Evolutionary conservation across 2,797 vertebrate species (phyloP).

Genomic region (Falco peregrinus): DNA sequence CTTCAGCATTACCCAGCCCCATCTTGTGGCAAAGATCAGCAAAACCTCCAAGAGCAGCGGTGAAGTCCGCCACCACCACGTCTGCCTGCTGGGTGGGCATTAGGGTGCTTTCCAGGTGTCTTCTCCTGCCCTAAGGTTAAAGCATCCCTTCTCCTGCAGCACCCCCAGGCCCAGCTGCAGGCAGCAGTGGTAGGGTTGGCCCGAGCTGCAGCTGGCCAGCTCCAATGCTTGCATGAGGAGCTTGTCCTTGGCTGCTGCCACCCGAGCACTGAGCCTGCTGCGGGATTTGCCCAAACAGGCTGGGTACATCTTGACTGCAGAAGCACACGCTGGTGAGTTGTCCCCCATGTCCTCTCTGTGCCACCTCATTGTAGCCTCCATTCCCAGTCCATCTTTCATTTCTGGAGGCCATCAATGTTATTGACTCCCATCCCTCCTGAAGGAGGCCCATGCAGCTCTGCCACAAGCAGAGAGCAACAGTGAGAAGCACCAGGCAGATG

Average conservation of each 20-base stretch:
- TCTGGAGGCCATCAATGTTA: neutral
- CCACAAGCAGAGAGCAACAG: neutral
- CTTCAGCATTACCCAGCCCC: neutral
- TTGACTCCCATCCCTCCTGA: neutral
- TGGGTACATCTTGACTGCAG: neutral
- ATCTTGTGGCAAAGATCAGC: neutral
- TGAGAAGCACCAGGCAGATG: neutral
- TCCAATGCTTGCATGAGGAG: neutral
- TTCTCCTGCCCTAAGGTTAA: neutral
- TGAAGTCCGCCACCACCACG: accelerated
- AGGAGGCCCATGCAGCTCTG: neutral
- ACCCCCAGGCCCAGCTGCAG: neutral
- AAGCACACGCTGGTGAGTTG: neutral
- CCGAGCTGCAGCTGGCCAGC: neutral
- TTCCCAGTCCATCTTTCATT: neutral
- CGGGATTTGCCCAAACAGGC: neutral
- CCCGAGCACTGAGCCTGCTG: neutral
- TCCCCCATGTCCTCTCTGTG: neutral
- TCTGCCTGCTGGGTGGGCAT: neutral
- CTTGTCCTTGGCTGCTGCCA: neutral
- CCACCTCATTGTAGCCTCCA: neutral
- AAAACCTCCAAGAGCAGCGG: neutral
- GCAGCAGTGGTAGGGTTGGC: neutral
- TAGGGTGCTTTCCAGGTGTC: neutral
- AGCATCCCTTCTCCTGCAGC: neutral